Conservation (phyloP, 2,797 vertebrate genomes). For the Semotilus atromaculatus region DNA sequence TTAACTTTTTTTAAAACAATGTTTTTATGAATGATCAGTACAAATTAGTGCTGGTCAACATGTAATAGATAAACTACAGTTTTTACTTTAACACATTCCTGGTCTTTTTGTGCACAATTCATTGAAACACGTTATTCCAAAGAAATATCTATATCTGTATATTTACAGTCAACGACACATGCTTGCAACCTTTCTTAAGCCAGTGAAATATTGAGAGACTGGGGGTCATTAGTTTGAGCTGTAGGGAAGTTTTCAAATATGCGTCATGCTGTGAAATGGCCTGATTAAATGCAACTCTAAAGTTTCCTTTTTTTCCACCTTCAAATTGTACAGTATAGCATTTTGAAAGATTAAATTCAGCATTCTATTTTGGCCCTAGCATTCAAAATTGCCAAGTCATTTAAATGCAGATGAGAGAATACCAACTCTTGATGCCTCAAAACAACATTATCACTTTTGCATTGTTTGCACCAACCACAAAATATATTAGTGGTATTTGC, state of each 20-base stretch:
- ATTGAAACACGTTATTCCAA: not conserved
- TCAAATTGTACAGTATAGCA: slow-evolving; percentile 1
- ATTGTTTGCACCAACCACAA: not conserved
- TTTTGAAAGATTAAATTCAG: slow-evolving; percentile 17
- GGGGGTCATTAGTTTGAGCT: slow-evolving; percentile 38
- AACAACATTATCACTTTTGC: slow-evolving; percentile 14
- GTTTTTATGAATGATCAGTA: not conserved
- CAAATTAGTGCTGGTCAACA: not conserved
- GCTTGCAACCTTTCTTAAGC: slow-evolving; percentile 27
- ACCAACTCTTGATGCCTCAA: not conserved
- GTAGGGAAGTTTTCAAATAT: slow-evolving; percentile 46
- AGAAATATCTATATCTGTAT: slow-evolving; percentile 22
- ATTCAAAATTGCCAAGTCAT: slow-evolving; percentile 3
- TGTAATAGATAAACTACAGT: not conserved
- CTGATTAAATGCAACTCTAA: slow-evolving; percentile 47
- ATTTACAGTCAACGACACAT: slow-evolving; percentile 21
- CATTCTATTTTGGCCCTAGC: not conserved
- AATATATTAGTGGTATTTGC: slow-evolving; percentile 1
- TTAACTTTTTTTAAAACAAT: too few species aligned
- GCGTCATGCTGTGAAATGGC: slow-evolving; percentile 52
- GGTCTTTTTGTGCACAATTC: not conserved
- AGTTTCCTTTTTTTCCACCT: slow-evolving; percentile 13
- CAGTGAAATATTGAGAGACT: slow-evolving; percentile 43
- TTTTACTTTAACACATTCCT: not conserved
- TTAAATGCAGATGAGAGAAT: slow-evolving; percentile 33